Evolutionary conservation across 2,888 invertebrate genomes (phyloP).

Genomic region (Eupithecia inturbata): DNA sequence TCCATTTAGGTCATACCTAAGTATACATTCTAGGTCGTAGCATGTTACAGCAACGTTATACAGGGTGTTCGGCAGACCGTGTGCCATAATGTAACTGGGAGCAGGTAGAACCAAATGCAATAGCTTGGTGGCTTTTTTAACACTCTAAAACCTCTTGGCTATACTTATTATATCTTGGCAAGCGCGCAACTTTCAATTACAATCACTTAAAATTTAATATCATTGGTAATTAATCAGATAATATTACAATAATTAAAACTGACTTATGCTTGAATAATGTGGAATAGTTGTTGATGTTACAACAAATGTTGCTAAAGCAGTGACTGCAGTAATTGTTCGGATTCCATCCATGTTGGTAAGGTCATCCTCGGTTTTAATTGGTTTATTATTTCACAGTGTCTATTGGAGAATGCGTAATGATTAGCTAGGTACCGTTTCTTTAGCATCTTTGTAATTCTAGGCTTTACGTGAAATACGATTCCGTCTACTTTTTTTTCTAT

Average conservation of each 20-base stretch:
- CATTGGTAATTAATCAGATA: constrained; percentile 23
- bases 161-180: too few relatives aligned
- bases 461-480: not conserved
- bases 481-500: not conserved
- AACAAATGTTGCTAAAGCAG: constrained; percentile 32
- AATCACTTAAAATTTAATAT: too few relatives aligned
- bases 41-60: not conserved
- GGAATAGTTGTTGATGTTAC: constrained; percentile 47
- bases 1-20: not conserved
- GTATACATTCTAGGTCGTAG: not conserved
- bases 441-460: not conserved
- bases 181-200: too few relatives aligned
- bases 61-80: too few relatives aligned
- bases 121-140: too few relatives aligned
- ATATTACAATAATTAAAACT: constrained; percentile 26
- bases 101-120: too few relatives aligned
- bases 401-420: constrained; percentile 8
- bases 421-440: not conserved
- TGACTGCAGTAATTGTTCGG: constrained; percentile 22
- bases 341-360: constrained; percentile 34
- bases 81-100: too few relatives aligned
- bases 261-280: constrained; percentile 50
- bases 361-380: constrained; percentile 25
- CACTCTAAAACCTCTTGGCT: too few relatives aligned
- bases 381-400: constrained; percentile 9